These are phyloP conservation scores for Drosophila flavopinicola DNA, from an alignment of 2,888 invertebrate genomes.

Conservation along the genomic window DNA sequence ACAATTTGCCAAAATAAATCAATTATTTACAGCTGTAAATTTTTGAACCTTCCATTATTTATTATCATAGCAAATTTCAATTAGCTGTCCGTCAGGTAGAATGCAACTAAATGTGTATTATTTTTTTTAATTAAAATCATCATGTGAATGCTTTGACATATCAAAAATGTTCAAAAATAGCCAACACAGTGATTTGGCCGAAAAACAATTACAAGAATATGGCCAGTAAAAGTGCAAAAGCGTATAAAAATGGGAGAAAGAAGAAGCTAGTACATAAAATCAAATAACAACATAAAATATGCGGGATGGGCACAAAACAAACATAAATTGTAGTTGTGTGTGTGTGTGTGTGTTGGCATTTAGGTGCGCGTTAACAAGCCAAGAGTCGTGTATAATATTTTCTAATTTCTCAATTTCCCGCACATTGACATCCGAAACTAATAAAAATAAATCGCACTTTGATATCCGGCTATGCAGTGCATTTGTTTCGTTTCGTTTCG, in stretches of 20 bases:
- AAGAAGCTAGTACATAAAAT: constrained; percentile 47
- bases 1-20: background rate
- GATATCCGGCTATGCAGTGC: constrained; percentile 71
- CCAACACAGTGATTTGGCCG: background rate
- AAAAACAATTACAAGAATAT: constrained; percentile 11
- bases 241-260: background rate
- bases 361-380: constrained; percentile 68
- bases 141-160: background rate
- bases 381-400: constrained; percentile 75
- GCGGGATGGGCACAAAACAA: constrained; percentile 10
- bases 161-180: too few species aligned
- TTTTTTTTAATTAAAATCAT: constrained; percentile 29
- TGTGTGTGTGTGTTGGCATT: constrained; percentile 31
- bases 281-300: constrained; percentile 41
- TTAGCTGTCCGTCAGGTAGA: constrained; percentile 8
- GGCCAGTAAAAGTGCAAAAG: constrained; percentile 1
- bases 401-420: constrained; percentile 81
- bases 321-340: constrained; percentile 28
- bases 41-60: constrained; percentile 5
- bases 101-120: background rate
- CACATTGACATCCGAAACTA: constrained; percentile 81
- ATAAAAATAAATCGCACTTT: constrained; percentile 81
- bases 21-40: constrained; percentile 11
- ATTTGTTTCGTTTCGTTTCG: constrained; percentile 38
- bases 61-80: constrained; percentile 29